Evolutionary conservation across 2,797 vertebrate genomes (phyloP).

Genomic region (Choloepus didactylus): DNA sequence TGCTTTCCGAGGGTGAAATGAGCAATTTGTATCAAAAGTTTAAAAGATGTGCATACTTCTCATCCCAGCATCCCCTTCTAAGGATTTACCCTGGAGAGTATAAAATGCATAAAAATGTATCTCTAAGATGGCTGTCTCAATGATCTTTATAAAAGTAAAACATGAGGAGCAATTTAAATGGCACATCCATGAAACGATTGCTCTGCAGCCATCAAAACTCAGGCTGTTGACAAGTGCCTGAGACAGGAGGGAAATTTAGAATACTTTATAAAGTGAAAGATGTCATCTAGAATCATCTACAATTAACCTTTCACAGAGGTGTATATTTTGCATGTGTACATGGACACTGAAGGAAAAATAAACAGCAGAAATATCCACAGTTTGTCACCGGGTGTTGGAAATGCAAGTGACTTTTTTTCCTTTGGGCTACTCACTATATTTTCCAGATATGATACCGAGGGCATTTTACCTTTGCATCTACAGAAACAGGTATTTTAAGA

Average conservation of each 20-base stretch:
- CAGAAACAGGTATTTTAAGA: background rate
- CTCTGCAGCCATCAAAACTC: background rate
- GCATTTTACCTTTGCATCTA: accelerated
- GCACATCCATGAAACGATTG: accelerated
- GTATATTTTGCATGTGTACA: accelerated
- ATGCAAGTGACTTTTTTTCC: accelerated
- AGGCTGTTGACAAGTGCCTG: background rate
- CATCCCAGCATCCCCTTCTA: too few species aligned
- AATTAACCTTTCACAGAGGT: background rate
- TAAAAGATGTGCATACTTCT: background rate
- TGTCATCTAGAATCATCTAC: accelerated
- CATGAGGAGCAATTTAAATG: accelerated
- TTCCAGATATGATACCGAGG: accelerated
- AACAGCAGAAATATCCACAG: too few species aligned
- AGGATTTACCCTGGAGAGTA: background rate
- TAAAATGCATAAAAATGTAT: background rate
- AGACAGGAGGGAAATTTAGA: background rate
- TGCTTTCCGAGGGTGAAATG: background rate
- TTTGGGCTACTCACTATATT: accelerated
- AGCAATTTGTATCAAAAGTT: background rate
- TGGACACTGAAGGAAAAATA: background rate
- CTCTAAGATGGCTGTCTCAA: accelerated
- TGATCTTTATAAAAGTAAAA: accelerated
- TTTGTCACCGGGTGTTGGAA: too few species aligned
- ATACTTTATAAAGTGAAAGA: background rate